Evolutionary conservation across 2,113 vertebrate species (phyloP).

Genomic region (Campylomormyrus tamandua): DNA sequence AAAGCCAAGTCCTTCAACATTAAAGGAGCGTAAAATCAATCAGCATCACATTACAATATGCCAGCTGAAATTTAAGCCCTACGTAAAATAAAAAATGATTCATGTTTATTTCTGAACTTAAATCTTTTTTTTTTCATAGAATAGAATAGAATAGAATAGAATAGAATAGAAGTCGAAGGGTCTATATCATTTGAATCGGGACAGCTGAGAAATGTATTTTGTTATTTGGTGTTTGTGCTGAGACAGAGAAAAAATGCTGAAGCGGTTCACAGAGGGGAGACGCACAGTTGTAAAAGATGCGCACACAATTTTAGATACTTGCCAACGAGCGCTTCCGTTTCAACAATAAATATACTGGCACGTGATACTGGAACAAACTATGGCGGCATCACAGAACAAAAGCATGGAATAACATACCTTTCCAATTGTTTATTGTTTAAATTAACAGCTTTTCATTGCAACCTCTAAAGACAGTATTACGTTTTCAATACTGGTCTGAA

Average conservation of each 20-base stretch:
- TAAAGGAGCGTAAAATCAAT: neutral
- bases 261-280: neutral
- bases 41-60: neutral
- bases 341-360: neutral
- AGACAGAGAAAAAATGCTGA: neutral
- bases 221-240: neutral
- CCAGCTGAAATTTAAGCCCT: neutral
- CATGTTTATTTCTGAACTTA: neutral
- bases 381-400: neutral
- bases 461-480: neutral
- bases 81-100: neutral
- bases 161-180: neutral
- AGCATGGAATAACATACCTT: neutral
- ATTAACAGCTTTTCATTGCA: neutral
- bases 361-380: neutral
- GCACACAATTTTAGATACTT: neutral
- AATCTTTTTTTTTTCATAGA: neutral
- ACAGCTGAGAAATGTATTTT: neutral
- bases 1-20: neutral
- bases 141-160: neutral
- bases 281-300: neutral
- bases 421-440: neutral
- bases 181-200: neutral
- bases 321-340: neutral
- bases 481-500: neutral